Evolutionary conservation across 37 sponge, comb jelly and placozoan genomes (phyloP).

Genomic region (Axinella damicornis): DNA sequence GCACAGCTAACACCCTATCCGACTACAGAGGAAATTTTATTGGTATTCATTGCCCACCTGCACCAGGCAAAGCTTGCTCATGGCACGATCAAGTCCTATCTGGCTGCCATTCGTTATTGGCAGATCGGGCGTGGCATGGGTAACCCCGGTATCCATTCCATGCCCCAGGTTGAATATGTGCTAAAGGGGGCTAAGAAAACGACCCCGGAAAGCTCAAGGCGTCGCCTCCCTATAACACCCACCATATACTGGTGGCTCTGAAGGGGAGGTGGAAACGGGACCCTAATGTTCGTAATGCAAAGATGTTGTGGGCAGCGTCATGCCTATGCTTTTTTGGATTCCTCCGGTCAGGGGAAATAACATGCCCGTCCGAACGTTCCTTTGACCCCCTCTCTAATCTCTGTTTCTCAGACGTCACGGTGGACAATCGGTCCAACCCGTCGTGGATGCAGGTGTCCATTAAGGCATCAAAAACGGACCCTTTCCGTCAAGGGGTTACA

Average conservation of each 20-base stretch:
- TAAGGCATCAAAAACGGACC: conserved; percentile 48
- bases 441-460: neutral
- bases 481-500: conserved; percentile 36
- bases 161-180: neutral
- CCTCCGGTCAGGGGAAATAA: conserved; percentile 40
- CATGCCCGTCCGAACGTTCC: neutral
- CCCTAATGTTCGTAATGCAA: too few relatives aligned
- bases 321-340: conserved; percentile 46
- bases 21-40: neutral
- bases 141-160: neutral
- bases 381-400: conserved; percentile 15
- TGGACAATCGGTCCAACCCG: conserved; percentile 1
- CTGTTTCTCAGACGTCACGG: neutral
- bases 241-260: too few relatives aligned
- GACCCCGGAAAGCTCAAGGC: too few relatives aligned
- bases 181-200: neutral
- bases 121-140: conserved; percentile 14
- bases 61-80: neutral
- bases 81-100: conserved; percentile 30
- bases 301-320: conserved; percentile 33
- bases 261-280: too few relatives aligned
- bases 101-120: conserved; percentile 21
- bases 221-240: too few relatives aligned
- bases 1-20: neutral
- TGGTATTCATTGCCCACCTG: conserved; percentile 12